Evolutionary conservation across 2,113 vertebrate genomes (phyloP).

Genomic region (Alexandromys fortis): DNA sequence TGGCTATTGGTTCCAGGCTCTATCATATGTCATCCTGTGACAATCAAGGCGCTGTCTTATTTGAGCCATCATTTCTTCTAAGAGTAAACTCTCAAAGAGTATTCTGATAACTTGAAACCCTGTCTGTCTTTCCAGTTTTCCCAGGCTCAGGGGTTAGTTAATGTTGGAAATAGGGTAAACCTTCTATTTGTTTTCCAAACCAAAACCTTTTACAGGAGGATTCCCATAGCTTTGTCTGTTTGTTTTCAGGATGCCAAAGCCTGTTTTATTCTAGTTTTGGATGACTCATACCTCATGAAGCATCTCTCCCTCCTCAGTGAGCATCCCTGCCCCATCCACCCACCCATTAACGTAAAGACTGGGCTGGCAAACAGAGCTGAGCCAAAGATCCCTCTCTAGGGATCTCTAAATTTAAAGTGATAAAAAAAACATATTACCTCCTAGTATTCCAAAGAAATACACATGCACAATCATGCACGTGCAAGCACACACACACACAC

Average conservation of each 20-base stretch:
- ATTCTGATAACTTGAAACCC: no score
- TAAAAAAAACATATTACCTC: neutral
- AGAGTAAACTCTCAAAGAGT: no score
- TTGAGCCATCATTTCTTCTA: neutral
- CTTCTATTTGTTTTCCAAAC: neutral
- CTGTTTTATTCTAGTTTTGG: no score
- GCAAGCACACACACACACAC: fast-evolving
- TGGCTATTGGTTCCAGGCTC: neutral
- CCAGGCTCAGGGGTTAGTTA: no score
- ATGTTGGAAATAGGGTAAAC: neutral
- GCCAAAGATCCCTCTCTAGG: no score
- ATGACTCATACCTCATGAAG: fast-evolving
- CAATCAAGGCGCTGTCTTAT: neutral
- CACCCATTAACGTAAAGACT: fast-evolving
- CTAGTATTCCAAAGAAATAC: neutral
- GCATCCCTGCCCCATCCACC: no score
- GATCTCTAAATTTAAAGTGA: neutral
- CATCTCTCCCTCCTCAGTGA: fast-evolving
- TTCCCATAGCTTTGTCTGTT: no score
- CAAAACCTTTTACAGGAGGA: neutral
- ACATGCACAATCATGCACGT: neutral
- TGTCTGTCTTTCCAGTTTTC: neutral
- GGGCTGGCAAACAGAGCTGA: fast-evolving
- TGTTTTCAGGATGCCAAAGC: neutral
- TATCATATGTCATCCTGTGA: no score